These are phyloP conservation scores for Orius insidiosus DNA, from an alignment of 1,140 invertebrate species.

Conservation along the genomic window DNA sequence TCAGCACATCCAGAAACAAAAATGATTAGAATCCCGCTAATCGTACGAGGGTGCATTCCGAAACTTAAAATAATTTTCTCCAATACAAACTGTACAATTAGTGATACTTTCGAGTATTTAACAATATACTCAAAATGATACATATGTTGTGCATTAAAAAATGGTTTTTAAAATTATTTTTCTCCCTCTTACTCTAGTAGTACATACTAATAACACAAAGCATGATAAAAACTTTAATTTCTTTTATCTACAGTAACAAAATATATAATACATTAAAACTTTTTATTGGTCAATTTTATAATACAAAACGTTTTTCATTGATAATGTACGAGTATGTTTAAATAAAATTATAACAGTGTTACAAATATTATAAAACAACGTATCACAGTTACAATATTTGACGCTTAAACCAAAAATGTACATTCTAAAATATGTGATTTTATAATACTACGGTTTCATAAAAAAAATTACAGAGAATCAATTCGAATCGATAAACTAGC, in stretches of 20 bases:
- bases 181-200: neutral
- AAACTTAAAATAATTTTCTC: neutral
- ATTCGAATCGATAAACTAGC: no score
- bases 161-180: slow-evolving; percentile 1
- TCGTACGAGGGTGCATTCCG: no score
- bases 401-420: neutral
- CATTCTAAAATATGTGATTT: neutral
- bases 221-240: neutral
- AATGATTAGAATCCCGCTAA: no score
- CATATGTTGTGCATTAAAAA: no score
- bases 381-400: slow-evolving; percentile 9
- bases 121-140: neutral
- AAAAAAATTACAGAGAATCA: no score
- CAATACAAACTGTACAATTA: neutral
- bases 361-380: slow-evolving; percentile 1
- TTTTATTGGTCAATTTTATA: slow-evolving; percentile 8
- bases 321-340: slow-evolving; percentile 1
- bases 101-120: neutral
- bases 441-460: neutral
- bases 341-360: slow-evolving; percentile 5
- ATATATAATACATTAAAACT: slow-evolving; percentile 9
- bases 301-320: slow-evolving; percentile 6
- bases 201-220: slow-evolving; percentile 1
- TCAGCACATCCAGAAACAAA: no score
- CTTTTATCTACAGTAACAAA: slow-evolving; percentile 8